phyloP scores from a whole-genome alignment of 2,113 vertebrate species.

The Mohoua ochrocephala region DNA sequence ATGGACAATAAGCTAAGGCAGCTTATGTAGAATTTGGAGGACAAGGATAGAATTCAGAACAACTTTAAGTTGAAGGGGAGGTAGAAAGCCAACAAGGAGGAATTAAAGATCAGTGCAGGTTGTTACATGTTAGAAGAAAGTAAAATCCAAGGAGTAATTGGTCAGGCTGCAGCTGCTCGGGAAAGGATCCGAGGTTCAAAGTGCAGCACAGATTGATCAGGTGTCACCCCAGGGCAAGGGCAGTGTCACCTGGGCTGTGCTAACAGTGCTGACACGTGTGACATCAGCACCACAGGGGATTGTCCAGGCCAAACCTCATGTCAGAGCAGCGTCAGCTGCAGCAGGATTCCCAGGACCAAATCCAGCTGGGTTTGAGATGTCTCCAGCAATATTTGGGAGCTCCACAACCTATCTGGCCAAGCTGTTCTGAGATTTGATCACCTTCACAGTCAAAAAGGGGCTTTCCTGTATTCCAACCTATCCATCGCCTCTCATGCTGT shows the following conservation, averaged over 20 bases:
- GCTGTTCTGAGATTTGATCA: background rate
- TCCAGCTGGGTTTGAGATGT: background rate
- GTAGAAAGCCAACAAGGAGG: background rate
- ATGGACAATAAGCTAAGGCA: background rate
- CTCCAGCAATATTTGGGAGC: background rate
- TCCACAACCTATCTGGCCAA: background rate
- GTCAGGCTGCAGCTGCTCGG: background rate
- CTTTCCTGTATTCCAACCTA: background rate
- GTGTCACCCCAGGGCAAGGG: background rate
- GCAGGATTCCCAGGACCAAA: background rate
- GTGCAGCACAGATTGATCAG: background rate
- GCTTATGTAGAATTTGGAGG: background rate
- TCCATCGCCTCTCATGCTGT: background rate
- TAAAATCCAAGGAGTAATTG: background rate
- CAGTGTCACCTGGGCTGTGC: background rate
- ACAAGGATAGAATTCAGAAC: background rate
- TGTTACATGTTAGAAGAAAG: background rate
- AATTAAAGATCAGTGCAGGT: background rate
- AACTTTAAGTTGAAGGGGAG: background rate
- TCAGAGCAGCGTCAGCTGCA: background rate
- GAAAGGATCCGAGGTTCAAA: background rate
- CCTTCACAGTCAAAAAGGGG: background rate
- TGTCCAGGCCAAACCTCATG: background rate
- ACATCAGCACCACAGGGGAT: background rate
- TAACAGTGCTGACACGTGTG: accelerated